Base-by-base conservation (phyloP, 2,113 vertebrate genomes). In the Sturnus vulgaris region DNA sequence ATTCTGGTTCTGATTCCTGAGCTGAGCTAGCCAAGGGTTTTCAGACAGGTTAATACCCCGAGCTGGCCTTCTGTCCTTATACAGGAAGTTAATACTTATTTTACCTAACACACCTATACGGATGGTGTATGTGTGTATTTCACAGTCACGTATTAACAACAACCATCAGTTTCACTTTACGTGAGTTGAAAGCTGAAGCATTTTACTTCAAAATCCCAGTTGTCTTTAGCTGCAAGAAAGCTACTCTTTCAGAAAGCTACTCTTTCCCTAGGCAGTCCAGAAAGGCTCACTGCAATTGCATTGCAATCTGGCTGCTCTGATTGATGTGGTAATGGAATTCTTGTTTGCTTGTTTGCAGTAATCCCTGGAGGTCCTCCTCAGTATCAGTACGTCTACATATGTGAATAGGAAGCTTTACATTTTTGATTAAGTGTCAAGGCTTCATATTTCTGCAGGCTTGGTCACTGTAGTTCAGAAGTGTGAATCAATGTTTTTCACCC, bases 321-420 rank as follows among this genome's bases (percentile, higher is more conserved):
- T 50, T 66, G 71, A 87, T 59, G 86, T 71, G 57, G 44, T 71
- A 79, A 86, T 93, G 77, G 69, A 88, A 92, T 91, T 92, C 59
- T 84, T 87, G 72, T 80, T 93, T 82, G 46, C 68, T 81, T 72
- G 42, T 82, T 89, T 85, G 53, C 79, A 53, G 22, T 73, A 90
- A 59, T 81, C 80, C 76, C 70, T 25, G 23, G 66, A 91, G 66
- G 50, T 72, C 75, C 17, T 84, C 27, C 50, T 91, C 71, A 39
- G 8, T 40, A 83, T 79, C 50, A 46, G 10, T 37, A 30, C 1
- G 27, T 53, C 66, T 69, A 10, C 39, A 19, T 79, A 56, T 10
- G 14, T 78, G 69, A 80, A 57, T 60, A 75, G 52, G 39, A 91
- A 80, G 75, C 42, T 73, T 88, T 75, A 63, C 69, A 68, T 78